A percentile compares a stretch with the other conserved stretches of the same genome.
Evolutionary conservation across 1,140 invertebrate species (phyloP).

Genomic region (Tetragnatha versicolor): DNA sequence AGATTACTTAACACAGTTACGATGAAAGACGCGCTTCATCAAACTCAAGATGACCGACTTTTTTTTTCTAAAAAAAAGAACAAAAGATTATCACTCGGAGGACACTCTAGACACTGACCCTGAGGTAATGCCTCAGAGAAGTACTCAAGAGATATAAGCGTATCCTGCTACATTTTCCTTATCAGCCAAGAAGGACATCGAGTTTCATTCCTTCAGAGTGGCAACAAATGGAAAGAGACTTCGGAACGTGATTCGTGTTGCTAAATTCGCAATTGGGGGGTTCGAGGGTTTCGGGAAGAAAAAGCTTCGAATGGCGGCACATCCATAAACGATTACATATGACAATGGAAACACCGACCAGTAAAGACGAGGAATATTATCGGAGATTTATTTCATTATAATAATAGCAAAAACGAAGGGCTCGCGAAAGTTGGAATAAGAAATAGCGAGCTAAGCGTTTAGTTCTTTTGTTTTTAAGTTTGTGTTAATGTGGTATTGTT

Average conservation of each 20-base stretch:
- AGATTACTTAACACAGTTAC: too few species aligned
- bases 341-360: constrained; percentile 43
- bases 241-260: neutral
- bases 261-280: neutral
- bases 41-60: too few species aligned
- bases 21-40: too few species aligned
- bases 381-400: constrained; percentile 32
- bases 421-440: constrained; percentile 26
- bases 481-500: neutral
- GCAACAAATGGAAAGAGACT: too few species aligned
- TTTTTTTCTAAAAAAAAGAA: too few species aligned
- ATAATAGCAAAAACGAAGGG: constrained; percentile 16
- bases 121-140: too few species aligned
- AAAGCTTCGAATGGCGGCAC: constrained; percentile 6
- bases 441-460: constrained; percentile 36
- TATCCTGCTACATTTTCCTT: too few species aligned
- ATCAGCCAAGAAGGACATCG: too few species aligned
- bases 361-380: constrained; percentile 41
- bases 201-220: too few species aligned
- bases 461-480: neutral
- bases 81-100: too few species aligned
- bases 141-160: too few species aligned
- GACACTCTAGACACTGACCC: too few species aligned
- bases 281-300: neutral
- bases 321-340: constrained; percentile 41